phyloP scores from a whole-genome alignment of 1,140 invertebrate species.

The Agrypnia vestita region DNA sequence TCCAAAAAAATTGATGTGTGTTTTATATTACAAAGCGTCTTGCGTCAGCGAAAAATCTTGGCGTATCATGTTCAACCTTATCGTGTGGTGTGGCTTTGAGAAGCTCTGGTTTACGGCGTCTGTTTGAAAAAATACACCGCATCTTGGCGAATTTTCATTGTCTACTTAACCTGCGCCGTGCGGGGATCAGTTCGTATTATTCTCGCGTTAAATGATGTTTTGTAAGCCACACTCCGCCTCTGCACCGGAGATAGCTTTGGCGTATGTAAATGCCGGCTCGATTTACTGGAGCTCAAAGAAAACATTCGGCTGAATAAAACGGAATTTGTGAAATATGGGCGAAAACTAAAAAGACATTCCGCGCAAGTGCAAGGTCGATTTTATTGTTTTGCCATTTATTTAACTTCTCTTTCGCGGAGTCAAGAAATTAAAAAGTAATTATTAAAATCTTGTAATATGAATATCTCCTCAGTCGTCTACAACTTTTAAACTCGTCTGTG shows the following conservation, averaged over 20 bases:
- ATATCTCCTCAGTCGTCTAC: too few relatives aligned
- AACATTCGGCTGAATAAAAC: not conserved
- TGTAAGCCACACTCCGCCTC: constrained; percentile 5
- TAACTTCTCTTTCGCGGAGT: too few relatives aligned
- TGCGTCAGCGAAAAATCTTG: too few relatives aligned
- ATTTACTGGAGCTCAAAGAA: not conserved
- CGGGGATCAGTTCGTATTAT: not conserved
- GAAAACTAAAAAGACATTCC: constrained; percentile 32
- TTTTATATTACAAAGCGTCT: too few relatives aligned
- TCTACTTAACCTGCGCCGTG: not conserved
- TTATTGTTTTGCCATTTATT: too few relatives aligned
- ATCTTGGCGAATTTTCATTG: not conserved
- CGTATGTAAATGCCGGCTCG: constrained; percentile 20
- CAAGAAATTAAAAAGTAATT: too few relatives aligned
- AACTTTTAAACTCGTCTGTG: too few relatives aligned
- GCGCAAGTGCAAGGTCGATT: not conserved
- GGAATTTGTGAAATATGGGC: constrained; percentile 2
- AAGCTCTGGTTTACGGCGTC: not conserved
- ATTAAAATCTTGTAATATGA: too few relatives aligned
- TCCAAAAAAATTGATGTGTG: too few relatives aligned
- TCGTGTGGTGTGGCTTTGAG: not conserved
- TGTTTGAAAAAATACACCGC: not conserved
- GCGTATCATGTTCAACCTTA: too few relatives aligned
- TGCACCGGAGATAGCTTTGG: constrained; percentile 13
- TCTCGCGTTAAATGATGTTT: constrained; percentile 2